Evolutionary conservation across 2,888 invertebrate genomes (phyloP).

Genomic region (Thyatira batis): DNA sequence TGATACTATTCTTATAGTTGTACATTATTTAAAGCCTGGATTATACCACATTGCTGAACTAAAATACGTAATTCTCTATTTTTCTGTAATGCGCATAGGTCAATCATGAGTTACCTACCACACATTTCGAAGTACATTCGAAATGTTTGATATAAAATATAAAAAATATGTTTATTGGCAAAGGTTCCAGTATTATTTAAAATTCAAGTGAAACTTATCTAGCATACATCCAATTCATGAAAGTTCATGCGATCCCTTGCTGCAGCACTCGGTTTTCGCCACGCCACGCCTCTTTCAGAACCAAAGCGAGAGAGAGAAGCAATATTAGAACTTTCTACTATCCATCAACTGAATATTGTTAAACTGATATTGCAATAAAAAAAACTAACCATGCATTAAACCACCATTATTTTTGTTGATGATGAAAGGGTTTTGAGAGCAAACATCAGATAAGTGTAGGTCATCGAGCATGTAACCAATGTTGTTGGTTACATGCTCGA

Average conservation of each 20-base stretch:
- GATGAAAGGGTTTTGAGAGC: constrained; percentile 65
- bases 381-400: constrained; percentile 40
- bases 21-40: no score
- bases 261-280: constrained; percentile 54
- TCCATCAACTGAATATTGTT: background rate
- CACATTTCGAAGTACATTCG: no score
- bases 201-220: background rate
- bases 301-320: constrained; percentile 58
- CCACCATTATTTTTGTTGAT: constrained; percentile 66
- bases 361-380: background rate
- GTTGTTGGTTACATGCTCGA: constrained; percentile 1
- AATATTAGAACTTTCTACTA: constrained; percentile 61
- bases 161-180: no score
- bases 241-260: constrained; percentile 55
- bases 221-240: constrained; percentile 64
- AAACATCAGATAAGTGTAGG: constrained; percentile 73
- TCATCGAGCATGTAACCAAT: constrained; percentile 62
- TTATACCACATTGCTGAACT: no score
- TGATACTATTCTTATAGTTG: no score
- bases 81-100: no score
- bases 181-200: background rate
- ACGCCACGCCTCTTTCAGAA: constrained; percentile 70
- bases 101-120: no score
- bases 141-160: no score
- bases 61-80: no score